Base-by-base conservation (phyloP, 2,888 invertebrate species). In the Phengaris arion region DNA sequence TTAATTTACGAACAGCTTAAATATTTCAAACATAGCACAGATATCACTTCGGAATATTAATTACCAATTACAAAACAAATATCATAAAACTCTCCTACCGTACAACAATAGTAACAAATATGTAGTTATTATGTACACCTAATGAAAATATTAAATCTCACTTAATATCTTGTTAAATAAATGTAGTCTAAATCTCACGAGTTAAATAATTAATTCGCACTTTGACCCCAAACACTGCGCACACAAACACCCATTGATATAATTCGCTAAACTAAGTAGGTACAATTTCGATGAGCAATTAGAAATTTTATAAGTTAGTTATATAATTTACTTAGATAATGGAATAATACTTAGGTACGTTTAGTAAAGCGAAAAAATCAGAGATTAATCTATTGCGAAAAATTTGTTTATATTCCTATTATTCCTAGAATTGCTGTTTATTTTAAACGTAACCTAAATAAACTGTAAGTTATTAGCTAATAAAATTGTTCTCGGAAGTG, bases 211-310 rank as follows among this genome's bases (percentile, higher is more conserved):
- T 54, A 72, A 72, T 35, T 72, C 52, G 52, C 46, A 22, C 51
- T n/a, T 72, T 35, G 52, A 52, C 45, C 13, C 22, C 35, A 35
- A 59, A 59, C 64, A 57, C 74, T 46, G 57, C 54, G 22, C 74
- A 74, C 57, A 55, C 55, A 45, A 74, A 48, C 74, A 57, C 45
- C 57, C 57, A 74, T 45, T 48, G 73, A 73, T 82, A 83, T 83
- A 89, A 87, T 92, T 89, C 83, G 85, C 90, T 90, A 91, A 85
- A 84, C 86, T 84, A 86, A 82, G 80, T 82, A 84, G 87, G 87
- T 90, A 92, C 84, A 91, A 91, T 90, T 92, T 90, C 87, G 88
- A 89, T 92, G 93, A 93, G 93, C 93, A 93, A 93, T 90, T 91
- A 90, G 85, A 87, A 85, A 88, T 84, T 83, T 85, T 85, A 82